These are phyloP conservation scores for Lasioglossum zephyrum DNA, from an alignment of 2,888 invertebrate genomes.

Conservation along the genomic window DNA sequence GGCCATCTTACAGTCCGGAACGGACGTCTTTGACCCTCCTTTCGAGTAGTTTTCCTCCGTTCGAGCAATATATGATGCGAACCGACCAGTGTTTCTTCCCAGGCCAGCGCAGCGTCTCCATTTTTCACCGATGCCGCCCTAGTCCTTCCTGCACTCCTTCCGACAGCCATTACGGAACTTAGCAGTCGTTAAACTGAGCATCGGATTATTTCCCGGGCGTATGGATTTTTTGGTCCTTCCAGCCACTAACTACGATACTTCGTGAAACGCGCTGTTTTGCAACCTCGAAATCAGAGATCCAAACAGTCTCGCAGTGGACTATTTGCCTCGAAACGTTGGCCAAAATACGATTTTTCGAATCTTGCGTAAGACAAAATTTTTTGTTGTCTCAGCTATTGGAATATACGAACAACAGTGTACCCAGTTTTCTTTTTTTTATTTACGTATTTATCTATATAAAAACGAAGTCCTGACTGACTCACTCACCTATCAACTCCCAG, in stretches of 20 bases:
- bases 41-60: slow-evolving; percentile 56
- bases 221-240: slow-evolving; percentile 22
- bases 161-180: slow-evolving; percentile 66
- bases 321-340: too few species aligned
- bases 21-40: slow-evolving; percentile 68
- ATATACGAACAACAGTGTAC: too few species aligned
- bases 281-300: neutral
- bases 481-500: too few species aligned
- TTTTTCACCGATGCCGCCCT: slow-evolving; percentile 67
- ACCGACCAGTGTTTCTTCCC: slow-evolving; percentile 66
- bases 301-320: neutral
- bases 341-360: too few species aligned
- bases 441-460: too few species aligned
- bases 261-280: neutral
- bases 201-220: slow-evolving; percentile 49
- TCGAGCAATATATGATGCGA: slow-evolving; percentile 67
- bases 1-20: slow-evolving; percentile 76
- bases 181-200: slow-evolving; percentile 58
- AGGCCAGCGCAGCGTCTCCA: slow-evolving; percentile 61
- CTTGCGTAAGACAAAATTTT: too few species aligned
- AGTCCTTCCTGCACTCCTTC: slow-evolving; percentile 39
- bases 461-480: too few species aligned
- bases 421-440: too few species aligned
- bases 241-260: neutral
- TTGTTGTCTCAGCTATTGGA: too few species aligned